phyloP scores from a whole-genome alignment of 2,888 invertebrate genomes.

The Dichetophora obliterata region DNA sequence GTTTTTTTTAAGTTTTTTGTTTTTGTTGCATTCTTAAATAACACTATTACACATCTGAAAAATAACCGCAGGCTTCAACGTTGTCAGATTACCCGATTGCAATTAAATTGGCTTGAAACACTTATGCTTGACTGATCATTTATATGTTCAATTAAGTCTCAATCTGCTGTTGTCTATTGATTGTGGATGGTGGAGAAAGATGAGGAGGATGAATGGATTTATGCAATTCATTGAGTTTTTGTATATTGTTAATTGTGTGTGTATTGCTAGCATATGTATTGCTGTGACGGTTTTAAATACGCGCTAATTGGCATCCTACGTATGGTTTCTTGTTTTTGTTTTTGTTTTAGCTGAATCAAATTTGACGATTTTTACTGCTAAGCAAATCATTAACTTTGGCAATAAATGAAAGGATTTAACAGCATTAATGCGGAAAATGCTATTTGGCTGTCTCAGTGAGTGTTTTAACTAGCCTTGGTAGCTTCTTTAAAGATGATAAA shows the following conservation, averaged over 20 bases:
- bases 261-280: not conserved
- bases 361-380: no score
- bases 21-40: not conserved
- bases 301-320: not conserved
- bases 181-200: not conserved
- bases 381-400: no score
- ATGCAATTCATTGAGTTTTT: not conserved
- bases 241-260: not conserved
- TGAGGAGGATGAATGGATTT: not conserved
- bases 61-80: no score
- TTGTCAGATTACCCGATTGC: not conserved
- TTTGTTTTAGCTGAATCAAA: not conserved
- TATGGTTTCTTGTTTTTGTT: not conserved
- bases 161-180: slow-evolving; percentile 15
- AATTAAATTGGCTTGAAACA: slow-evolving; percentile 7
- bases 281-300: not conserved
- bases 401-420: no score
- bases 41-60: not conserved
- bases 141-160: slow-evolving; percentile 33
- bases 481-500: no score
- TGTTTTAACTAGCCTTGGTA: no score
- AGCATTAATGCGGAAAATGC: no score
- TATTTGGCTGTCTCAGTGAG: no score
- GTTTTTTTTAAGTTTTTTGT: not conserved
- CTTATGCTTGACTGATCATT: not conserved